Conservation (phyloP, 2,888 invertebrate species). For the Cephonodes hylas region DNA sequence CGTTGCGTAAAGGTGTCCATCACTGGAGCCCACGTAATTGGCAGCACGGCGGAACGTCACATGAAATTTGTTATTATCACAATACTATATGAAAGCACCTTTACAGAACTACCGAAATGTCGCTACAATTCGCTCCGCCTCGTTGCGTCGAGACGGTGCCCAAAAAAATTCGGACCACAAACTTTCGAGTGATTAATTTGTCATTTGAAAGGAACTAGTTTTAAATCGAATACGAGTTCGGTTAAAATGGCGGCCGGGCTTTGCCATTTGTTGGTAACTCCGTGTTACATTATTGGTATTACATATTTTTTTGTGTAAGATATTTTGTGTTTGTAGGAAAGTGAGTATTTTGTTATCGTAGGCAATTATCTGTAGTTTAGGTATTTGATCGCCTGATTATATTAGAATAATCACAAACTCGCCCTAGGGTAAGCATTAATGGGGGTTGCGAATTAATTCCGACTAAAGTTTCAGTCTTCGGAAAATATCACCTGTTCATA, state of each 20-base stretch:
- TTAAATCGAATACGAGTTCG: slow-evolving; percentile 19
- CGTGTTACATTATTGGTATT: not conserved
- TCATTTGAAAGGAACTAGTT: slow-evolving; percentile 74
- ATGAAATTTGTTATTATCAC: slow-evolving; percentile 14
- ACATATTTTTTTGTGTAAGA: not conserved
- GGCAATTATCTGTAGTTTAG: not conserved
- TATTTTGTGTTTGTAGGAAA: not conserved
- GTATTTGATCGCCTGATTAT: too few species aligned
- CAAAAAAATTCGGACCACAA: slow-evolving; percentile 50
- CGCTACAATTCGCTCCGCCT: slow-evolving; percentile 63
- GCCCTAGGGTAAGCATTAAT: too few species aligned
- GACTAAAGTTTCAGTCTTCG: too few species aligned
- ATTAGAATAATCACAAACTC: too few species aligned
- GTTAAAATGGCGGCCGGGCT: slow-evolving; percentile 3
- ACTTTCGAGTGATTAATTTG: slow-evolving; percentile 78
- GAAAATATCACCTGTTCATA: too few species aligned
- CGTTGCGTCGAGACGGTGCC: slow-evolving; percentile 61
- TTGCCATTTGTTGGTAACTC: not conserved
- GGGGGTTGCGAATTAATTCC: too few species aligned
- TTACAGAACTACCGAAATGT: slow-evolving; percentile 69
- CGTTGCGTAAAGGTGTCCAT: not conserved
- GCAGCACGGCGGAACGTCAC: slow-evolving; percentile 19
- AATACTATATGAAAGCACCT: slow-evolving; percentile 31
- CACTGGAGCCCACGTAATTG: not conserved
- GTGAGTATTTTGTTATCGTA: not conserved